Evolutionary conservation across 2,113 vertebrate genomes (phyloP).

Genomic region (Candoia aspera): DNA sequence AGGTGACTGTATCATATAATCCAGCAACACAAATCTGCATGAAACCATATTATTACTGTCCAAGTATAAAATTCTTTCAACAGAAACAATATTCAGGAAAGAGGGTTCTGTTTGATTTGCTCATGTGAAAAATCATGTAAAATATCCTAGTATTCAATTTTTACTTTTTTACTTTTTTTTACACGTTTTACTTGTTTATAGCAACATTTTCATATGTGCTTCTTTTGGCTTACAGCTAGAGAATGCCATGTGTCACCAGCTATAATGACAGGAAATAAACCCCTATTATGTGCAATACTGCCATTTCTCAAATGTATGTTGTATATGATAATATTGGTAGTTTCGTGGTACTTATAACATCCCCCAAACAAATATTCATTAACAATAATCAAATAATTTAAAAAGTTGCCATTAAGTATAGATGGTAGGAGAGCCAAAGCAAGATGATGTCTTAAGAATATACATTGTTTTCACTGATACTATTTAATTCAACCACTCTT

Average conservation of each 20-base stretch:
- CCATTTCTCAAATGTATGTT: slow-evolving; percentile 30
- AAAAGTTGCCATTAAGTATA: slow-evolving; percentile 9
- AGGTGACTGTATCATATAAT: slow-evolving; percentile 21
- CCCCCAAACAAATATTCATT: not conserved
- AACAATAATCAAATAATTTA: not conserved
- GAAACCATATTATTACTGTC: not conserved
- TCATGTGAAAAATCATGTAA: not conserved
- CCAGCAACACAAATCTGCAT: slow-evolving; percentile 23
- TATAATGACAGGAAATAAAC: slow-evolving; percentile 17
- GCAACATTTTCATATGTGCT: not conserved
- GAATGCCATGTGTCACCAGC: slow-evolving; percentile 22
- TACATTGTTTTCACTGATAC: slow-evolving; percentile 24
- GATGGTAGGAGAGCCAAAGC: not conserved
- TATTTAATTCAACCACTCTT: slow-evolving; percentile 29
- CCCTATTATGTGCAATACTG: slow-evolving; percentile 8
- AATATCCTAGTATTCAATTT: not conserved
- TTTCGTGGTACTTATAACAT: not conserved
- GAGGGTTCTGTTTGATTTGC: not conserved
- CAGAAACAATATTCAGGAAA: slow-evolving; percentile 22
- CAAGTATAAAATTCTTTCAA: slow-evolving; percentile 21
- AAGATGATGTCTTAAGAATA: slow-evolving; percentile 14
- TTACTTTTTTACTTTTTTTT: not conserved
- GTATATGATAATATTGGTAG: not conserved
- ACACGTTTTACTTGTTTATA: not conserved
- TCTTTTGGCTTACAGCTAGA: not conserved